phyloP scores from a whole-genome alignment of 2,888 invertebrate species.

The Drosophila bunnanda region DNA sequence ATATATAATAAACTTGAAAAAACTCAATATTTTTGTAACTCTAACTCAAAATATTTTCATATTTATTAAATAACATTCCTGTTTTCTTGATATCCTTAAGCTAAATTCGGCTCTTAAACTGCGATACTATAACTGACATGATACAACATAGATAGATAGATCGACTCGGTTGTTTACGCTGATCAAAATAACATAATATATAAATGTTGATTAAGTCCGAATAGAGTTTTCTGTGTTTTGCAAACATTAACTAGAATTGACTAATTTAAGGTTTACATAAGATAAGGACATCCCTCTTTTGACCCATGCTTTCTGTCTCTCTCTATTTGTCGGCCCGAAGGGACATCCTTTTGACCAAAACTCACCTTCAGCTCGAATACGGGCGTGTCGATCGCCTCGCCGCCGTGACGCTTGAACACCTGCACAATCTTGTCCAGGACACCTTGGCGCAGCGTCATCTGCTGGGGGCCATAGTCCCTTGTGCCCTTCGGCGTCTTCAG shows the following conservation, averaged over 20 bases:
- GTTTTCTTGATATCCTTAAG: no score
- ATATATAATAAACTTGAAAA: no score
- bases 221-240: neutral
- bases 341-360: neutral
- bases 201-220: neutral
- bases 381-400: constrained; percentile 99
- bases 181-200: neutral
- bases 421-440: constrained; percentile 94
- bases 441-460: constrained; percentile 95
- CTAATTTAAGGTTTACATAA: no score
- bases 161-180: neutral
- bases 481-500: constrained; percentile 97
- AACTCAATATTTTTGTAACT: no score
- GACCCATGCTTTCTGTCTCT: no score
- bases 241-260: neutral
- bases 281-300: neutral
- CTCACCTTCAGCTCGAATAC: constrained; percentile 97
- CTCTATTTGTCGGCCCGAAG: neutral
- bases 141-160: neutral
- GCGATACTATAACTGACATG: neutral
- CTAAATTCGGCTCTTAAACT: no score
- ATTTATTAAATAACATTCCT: no score
- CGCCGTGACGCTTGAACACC: constrained; percentile 98
- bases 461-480: constrained; percentile 96
- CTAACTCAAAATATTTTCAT: neutral